Conservation (phyloP, 2,888 invertebrate genomes). For the Lithophane leautieri region DNA sequence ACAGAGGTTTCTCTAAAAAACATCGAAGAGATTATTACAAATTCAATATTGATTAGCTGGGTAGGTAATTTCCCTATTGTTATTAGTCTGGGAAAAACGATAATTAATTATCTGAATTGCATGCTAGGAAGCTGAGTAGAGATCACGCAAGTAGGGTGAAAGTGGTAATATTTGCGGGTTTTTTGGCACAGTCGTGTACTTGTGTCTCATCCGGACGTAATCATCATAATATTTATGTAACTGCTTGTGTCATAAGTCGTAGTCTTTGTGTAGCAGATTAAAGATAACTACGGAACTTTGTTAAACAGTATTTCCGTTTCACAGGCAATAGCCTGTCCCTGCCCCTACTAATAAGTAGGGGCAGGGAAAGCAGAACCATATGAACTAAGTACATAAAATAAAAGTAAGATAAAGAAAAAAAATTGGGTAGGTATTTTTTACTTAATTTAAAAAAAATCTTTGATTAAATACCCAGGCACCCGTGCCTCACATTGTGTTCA, state of each 20-base stretch:
- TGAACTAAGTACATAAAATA: too few relatives aligned
- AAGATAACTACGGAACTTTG: not conserved
- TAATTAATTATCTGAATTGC: constrained; percentile 19
- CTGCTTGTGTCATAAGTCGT: constrained; percentile 25
- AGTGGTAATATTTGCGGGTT: constrained; percentile 32
- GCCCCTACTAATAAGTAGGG: too few relatives aligned
- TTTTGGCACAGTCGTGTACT: constrained; percentile 25
- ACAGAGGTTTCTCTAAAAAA: not conserved
- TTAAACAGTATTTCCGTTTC: too few relatives aligned
- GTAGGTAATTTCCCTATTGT: constrained; percentile 27
- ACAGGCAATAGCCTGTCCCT: too few relatives aligned
- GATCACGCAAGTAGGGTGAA: constrained; percentile 44
- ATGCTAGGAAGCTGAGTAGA: constrained; percentile 28
- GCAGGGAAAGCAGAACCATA: too few relatives aligned
- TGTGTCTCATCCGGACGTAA: constrained; percentile 31
- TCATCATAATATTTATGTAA: constrained; percentile 35
- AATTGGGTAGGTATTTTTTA: too few relatives aligned
- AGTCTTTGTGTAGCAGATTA: constrained; percentile 24
- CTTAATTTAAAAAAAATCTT: too few relatives aligned
- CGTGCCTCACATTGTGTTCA: too few relatives aligned
- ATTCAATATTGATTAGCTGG: not conserved
- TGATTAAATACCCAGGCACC: too few relatives aligned
- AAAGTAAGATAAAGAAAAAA: too few relatives aligned
- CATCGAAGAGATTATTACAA: not conserved
- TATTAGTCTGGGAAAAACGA: constrained; percentile 28